phyloP scores from a whole-genome alignment of 2,113 vertebrate species.

The Oreochromis aureus region DNA sequence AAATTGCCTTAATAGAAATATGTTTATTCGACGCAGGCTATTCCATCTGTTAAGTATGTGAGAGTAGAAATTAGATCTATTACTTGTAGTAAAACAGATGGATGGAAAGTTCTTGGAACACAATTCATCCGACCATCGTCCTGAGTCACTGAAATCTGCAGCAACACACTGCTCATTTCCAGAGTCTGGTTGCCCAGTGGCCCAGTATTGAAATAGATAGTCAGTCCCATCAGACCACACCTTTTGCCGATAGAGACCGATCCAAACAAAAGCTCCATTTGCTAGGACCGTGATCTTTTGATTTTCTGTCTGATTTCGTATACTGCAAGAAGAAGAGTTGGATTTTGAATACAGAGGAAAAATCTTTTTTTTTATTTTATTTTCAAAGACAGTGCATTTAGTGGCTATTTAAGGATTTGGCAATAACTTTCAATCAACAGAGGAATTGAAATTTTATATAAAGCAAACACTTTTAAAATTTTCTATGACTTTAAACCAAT shows the following conservation, averaged over 20 bases:
- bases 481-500: background rate
- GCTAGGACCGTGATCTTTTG: fast-evolving
- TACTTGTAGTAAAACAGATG: conserved; percentile 24
- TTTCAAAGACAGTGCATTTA: background rate
- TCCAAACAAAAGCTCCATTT: background rate
- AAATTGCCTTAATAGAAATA: background rate
- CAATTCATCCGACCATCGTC: background rate
- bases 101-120: background rate
- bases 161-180: background rate
- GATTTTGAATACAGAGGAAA: background rate
- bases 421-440: background rate
- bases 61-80: background rate
- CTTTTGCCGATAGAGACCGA: background rate
- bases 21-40: background rate
- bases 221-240: conserved; percentile 30
- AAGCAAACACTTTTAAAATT: background rate
- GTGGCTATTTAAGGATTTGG: background rate
- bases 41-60: background rate
- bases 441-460: background rate
- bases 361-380: background rate
- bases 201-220: conserved; percentile 16
- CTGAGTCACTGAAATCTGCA: background rate
- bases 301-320: conserved; percentile 16
- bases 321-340: background rate
- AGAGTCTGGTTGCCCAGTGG: background rate